phyloP scores from a whole-genome alignment of 2,113 vertebrate species.

The Indri indri region DNA sequence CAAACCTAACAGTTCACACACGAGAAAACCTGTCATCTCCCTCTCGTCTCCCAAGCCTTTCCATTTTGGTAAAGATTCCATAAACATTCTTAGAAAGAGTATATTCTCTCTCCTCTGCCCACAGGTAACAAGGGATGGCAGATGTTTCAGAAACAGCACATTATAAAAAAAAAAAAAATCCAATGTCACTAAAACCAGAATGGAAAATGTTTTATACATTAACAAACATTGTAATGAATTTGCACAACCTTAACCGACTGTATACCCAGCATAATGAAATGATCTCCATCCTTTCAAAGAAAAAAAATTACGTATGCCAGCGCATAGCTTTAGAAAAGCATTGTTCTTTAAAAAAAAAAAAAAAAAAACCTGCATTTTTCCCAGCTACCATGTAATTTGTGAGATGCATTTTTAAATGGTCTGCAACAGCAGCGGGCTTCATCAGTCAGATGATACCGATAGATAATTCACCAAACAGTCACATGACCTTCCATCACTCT shows the following conservation, averaged over 20 bases:
- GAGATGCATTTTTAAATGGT: conserved; percentile 92
- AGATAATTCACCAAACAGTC: conserved; percentile 95
- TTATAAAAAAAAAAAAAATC: conserved; percentile 85
- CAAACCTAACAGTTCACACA: conserved; percentile 67
- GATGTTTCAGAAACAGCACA: conserved; percentile 83
- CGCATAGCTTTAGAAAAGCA: conserved; percentile 82
- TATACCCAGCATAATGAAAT: conserved; percentile 86
- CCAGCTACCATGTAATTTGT: conserved; percentile 90
- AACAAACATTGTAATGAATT: conserved; percentile 94
- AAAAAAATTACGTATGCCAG: conserved; percentile 84
- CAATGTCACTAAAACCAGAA: conserved; percentile 87
- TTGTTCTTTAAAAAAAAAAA: conserved; percentile 77
- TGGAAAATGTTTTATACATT: conserved; percentile 94
- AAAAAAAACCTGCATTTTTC: conserved; percentile 84
- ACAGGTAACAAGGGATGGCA: conserved; percentile 80
- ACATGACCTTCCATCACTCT: conserved; percentile 94
- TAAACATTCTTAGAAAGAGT: conserved; percentile 81
- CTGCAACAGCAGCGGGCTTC: conserved; percentile 89
- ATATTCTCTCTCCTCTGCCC: conserved; percentile 81
- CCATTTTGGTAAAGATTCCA: conserved; percentile 80
- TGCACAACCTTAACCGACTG: conserved; percentile 92
- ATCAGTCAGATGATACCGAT: conserved; percentile 93
- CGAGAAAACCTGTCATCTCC: conserved; percentile 75
- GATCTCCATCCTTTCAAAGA: conserved; percentile 84
- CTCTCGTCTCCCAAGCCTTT: conserved; percentile 78